Evolutionary conservation across 2,113 vertebrate genomes (phyloP).

Genomic region (Mionectes macconnelli): DNA sequence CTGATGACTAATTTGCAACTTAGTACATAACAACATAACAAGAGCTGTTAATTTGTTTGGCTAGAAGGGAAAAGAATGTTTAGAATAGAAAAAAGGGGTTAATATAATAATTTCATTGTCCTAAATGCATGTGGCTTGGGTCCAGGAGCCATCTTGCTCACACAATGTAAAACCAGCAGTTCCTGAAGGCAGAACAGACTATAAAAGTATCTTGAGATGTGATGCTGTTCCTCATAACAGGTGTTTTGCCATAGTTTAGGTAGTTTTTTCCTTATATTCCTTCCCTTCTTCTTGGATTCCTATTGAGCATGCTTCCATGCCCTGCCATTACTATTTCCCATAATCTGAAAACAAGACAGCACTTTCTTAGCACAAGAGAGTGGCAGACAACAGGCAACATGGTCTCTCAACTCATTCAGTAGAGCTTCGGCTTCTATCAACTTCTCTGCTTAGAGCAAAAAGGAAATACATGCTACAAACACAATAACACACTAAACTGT

Average conservation of each 20-base stretch:
- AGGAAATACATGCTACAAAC: not conserved
- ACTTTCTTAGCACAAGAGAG: not conserved
- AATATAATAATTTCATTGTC: not conserved
- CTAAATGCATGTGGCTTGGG: not conserved
- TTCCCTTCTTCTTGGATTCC: not conserved
- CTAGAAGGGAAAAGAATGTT: not conserved
- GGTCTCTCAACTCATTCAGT: accelerated
- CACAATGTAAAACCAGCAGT: not conserved
- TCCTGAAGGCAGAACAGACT: not conserved
- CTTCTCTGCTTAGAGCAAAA: not conserved
- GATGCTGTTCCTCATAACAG: not conserved
- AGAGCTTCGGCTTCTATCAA: not conserved
- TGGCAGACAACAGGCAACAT: accelerated
- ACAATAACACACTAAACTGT: not conserved
- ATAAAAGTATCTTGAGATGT: not conserved
- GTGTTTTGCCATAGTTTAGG: not conserved
- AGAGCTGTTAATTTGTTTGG: not conserved
- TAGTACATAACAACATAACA: not conserved
- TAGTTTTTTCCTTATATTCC: not conserved
- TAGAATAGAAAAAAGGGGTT: not conserved
- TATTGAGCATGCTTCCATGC: not conserved
- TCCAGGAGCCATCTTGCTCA: not conserved
- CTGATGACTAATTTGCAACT: not conserved
- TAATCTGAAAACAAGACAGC: not conserved
- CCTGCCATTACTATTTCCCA: not conserved